Evolutionary conservation across 2,113 vertebrate species (phyloP), one percentile per base, ranked within the genome.

Genomic region (Anhinga anhinga): DNA sequence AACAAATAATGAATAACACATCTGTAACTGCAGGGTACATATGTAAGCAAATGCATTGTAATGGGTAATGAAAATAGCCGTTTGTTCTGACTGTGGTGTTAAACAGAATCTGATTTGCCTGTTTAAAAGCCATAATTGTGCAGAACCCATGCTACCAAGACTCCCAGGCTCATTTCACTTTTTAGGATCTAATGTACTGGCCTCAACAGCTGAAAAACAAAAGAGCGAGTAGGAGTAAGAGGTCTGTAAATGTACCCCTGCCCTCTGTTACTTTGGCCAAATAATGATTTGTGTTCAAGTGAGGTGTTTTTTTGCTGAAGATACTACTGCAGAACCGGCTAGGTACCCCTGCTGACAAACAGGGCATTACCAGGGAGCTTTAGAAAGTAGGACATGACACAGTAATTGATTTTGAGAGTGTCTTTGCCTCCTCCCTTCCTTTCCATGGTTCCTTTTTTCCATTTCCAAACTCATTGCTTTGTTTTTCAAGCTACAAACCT

Each of bases 61-160:
- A 97, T 85, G 91, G 95, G 71, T 94, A 97, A 98, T 96, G 98
- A 98, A 98, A 98, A 93, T 49, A 96, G 89, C 67, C 97, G 93
- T 97, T 97, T 93, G 82, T 97, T 96, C 83, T 45, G 25, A 95
- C 71, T 90, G 96, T 98, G 95, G 52, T 93, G 93, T 97, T 98
- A 99, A 99, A 99, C 98, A 98, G 96, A 98, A 98, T 98, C 98
- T 98, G 98, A 99, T 98, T 98, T 98, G 97, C 93, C 93, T 98
- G 96, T 72, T 98, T 98, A 98, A 98, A 98, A 97, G 94, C 80
- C 93, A 91, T 98, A 98, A 98, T 94, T 98, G 97, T 98, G 97
- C 98, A 98, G 96, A 97, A 98, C 90, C 97, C 93, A 94, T 90
- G 91, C 97, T 97, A 98, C 96, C 97, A 98, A 97, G 96, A 97